Conservation (phyloP, 2,797 vertebrate species). For the Crotalus adamanteus region DNA sequence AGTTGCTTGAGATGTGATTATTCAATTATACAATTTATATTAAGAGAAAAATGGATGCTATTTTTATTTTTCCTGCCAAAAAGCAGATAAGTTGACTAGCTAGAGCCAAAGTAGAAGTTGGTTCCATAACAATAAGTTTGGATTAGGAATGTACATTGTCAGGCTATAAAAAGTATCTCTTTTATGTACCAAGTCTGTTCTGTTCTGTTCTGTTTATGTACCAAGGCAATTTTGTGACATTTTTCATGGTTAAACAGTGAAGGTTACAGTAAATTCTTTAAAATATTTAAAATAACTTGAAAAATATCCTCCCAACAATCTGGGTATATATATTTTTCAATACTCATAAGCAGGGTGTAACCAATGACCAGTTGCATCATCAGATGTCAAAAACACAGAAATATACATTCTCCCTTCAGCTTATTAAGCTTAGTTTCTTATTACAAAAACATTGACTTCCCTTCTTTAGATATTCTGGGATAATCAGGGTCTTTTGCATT, state of each 20-base stretch:
- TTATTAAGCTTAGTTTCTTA: not conserved
- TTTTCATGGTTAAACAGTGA: not conserved
- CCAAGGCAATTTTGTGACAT: not conserved
- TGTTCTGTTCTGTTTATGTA: not conserved
- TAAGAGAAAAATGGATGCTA: not conserved
- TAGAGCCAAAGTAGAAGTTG: not conserved
- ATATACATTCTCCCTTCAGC: not conserved
- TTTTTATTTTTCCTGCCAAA: not conserved
- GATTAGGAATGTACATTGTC: not conserved
- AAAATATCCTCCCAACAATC: not conserved
- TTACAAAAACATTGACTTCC: not conserved
- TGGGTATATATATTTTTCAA: not conserved
- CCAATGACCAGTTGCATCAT: not conserved
- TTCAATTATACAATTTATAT: not conserved
- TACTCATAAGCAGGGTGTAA: not conserved
- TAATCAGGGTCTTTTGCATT: not conserved
- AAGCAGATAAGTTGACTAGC: not conserved
- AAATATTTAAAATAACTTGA: not conserved
- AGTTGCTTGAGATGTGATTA: not conserved
- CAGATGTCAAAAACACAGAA: not conserved
- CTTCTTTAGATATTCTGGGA: not conserved
- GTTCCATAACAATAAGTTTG: not conserved
- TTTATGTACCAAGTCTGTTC: not conserved
- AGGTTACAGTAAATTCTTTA: not conserved
- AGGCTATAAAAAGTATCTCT: not conserved